A percentile compares a stretch with the other conserved stretches of the same genome.
These are phyloP conservation scores for Mastomys natalensis DNA, from an alignment of 2,113 vertebrate species.

Conservation along the genomic window DNA sequence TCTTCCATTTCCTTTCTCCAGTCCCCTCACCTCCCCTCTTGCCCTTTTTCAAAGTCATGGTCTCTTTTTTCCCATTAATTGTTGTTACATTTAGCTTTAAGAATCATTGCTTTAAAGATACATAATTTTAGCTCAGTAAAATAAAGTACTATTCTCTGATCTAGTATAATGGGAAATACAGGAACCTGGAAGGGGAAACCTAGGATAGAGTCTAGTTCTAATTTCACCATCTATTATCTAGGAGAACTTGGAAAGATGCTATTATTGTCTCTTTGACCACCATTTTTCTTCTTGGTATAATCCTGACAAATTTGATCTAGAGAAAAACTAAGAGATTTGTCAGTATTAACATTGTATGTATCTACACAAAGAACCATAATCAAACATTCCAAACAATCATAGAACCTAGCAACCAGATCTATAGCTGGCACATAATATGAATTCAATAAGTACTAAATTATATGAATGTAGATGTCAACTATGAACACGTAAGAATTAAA, in stretches of 20 bases:
- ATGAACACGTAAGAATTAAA: neutral
- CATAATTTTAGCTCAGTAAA: neutral
- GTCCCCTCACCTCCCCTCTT: neutral
- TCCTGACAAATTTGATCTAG: neutral
- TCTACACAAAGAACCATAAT: neutral
- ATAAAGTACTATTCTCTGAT: neutral
- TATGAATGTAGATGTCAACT: neutral
- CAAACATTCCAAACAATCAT: neutral
- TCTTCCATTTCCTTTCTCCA: neutral
- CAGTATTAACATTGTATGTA: neutral
- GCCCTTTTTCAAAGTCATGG: neutral
- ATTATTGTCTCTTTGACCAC: neutral
- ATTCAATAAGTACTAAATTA: slow-evolving; percentile 20
- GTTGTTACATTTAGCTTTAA: neutral
- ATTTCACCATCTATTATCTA: neutral
- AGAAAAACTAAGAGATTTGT: neutral
- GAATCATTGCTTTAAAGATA: slow-evolving; percentile 3
- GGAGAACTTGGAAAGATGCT: neutral
- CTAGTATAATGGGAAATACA: slow-evolving; percentile 5
- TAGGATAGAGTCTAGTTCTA: neutral
- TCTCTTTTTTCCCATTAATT: neutral
- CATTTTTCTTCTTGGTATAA: neutral
- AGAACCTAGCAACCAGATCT: neutral
- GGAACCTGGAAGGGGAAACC: neutral
- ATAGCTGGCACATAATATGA: neutral